Conservation (phyloP, 2,797 vertebrate genomes). For the Tapera naevia region DNA sequence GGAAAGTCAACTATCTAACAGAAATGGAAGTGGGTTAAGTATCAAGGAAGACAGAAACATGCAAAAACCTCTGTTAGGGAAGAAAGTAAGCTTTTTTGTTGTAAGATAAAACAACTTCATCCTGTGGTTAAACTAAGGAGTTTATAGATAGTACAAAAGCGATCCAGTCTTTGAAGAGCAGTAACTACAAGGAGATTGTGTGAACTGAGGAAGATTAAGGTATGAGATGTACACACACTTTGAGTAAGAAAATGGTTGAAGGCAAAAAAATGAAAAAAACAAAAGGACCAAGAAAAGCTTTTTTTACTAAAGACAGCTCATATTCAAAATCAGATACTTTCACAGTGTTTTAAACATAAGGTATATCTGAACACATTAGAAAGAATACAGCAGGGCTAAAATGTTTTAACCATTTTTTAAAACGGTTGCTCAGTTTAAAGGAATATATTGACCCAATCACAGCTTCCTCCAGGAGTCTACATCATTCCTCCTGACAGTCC, state of each 20-base stretch:
- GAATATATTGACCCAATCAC: background rate
- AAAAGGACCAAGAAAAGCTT: background rate
- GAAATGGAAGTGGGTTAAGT: background rate
- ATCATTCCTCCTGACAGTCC: background rate
- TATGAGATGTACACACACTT: background rate
- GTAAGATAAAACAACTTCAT: background rate
- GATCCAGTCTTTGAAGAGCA: background rate
- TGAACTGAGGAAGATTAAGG: background rate
- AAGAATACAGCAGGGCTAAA: background rate
- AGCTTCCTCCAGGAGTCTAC: background rate
- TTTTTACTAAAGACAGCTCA: background rate
- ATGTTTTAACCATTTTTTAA: background rate
- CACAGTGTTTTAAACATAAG: background rate
- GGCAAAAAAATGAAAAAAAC: background rate
- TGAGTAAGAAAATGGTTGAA: background rate
- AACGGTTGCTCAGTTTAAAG: background rate
- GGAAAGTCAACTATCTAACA: background rate
- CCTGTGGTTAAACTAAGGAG: background rate
- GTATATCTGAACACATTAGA: background rate
- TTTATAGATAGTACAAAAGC: background rate
- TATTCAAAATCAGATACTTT: background rate
- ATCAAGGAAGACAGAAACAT: background rate
- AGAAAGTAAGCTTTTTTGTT: background rate
- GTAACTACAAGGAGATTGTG: background rate
- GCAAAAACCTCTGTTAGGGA: background rate